Evolutionary conservation across 2,113 vertebrate genomes (phyloP).

Genomic region (Corythornis vintsioides): DNA sequence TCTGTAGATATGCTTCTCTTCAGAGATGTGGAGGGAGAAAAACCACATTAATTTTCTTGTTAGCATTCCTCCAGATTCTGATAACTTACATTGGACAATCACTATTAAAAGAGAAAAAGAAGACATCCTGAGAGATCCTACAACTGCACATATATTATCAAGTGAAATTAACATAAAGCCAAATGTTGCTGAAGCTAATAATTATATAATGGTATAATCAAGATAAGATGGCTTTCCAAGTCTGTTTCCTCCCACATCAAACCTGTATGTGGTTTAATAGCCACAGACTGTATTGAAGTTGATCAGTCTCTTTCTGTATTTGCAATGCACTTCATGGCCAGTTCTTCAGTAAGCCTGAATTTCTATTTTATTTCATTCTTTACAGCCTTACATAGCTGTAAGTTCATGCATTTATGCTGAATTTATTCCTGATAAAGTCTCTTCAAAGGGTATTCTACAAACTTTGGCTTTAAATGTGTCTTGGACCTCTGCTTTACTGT

Average conservation of each 20-base stretch:
- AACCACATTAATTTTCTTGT: accelerated
- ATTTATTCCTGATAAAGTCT: background rate
- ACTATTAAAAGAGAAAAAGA: background rate
- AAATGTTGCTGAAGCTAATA: background rate
- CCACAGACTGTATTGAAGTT: background rate
- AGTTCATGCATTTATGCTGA: background rate
- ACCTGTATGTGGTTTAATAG: background rate
- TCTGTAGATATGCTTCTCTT: background rate
- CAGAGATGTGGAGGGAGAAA: no score
- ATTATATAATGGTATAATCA: background rate
- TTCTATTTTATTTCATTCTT: background rate
- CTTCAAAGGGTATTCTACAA: background rate
- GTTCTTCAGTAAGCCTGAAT: background rate
- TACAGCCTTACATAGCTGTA: background rate
- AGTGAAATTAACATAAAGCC: background rate
- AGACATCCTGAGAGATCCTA: background rate
- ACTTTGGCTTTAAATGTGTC: background rate
- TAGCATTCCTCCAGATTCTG: background rate
- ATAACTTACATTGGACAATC: background rate
- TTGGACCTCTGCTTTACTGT: background rate
- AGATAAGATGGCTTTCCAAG: background rate
- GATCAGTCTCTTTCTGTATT: background rate
- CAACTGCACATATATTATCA: background rate
- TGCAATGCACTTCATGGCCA: background rate
- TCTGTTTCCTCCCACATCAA: background rate